Percentiles rank a stretch among this genome's conserved stretches.
These are phyloP conservation scores for Eupithecia subumbrata DNA, from an alignment of 2,888 invertebrate species.

Conservation along the genomic window DNA sequence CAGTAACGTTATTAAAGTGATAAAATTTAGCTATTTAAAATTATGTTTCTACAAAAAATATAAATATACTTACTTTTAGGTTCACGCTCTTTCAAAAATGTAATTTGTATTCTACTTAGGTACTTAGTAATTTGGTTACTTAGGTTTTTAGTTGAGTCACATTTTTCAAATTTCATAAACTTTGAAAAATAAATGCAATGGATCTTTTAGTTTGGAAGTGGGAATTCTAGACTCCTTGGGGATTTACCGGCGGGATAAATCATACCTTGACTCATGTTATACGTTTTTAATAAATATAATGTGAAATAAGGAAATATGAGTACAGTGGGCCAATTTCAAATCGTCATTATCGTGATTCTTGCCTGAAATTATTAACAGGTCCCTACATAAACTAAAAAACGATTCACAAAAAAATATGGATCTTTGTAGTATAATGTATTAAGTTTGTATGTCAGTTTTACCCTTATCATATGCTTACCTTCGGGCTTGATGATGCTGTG, in stretches of 20 bases:
- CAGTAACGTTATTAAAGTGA: constrained; percentile 36
- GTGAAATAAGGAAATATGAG: too few relatives aligned
- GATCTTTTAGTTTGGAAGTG: not conserved
- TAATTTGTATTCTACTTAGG: not conserved
- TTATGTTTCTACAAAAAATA: not conserved
- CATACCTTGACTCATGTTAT: too few relatives aligned
- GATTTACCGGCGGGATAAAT: too few relatives aligned
- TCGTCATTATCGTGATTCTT: not conserved
- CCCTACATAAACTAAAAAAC: too few relatives aligned
- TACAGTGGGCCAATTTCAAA: not conserved
- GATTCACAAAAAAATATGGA: too few relatives aligned
- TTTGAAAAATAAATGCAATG: not conserved
- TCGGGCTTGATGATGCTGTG: too few relatives aligned
- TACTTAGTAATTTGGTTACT: too few relatives aligned
- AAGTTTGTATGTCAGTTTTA: too few relatives aligned
- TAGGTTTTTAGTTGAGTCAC: not conserved
- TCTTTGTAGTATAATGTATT: too few relatives aligned
- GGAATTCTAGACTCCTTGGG: not conserved
- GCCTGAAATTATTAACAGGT: too few relatives aligned
- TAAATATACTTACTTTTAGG: not conserved
- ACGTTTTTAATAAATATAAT: too few relatives aligned
- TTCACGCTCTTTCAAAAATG: not conserved
- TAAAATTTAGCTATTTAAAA: constrained; percentile 27
- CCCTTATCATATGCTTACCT: too few relatives aligned
- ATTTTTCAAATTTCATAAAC: not conserved